Percentiles rank a stretch among this genome's conserved stretches.
These are phyloP conservation scores for Caenorhabditis wallacei DNA, from an alignment of 2,888 invertebrate genomes.

Conservation along the genomic window DNA sequence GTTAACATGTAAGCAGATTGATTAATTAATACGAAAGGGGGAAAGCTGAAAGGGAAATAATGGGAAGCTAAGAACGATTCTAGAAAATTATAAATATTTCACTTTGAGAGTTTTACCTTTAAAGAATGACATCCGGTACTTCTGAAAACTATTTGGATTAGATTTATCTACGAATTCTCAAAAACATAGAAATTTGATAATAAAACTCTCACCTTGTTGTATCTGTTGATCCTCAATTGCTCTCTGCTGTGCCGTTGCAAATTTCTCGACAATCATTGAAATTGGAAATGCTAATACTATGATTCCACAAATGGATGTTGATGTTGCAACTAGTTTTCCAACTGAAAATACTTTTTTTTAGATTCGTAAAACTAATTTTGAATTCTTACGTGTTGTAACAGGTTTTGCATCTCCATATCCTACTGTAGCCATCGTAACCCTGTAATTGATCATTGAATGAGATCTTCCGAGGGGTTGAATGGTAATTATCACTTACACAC, in stretches of 20 bases:
- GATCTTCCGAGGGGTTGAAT: neutral
- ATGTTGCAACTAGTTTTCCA: constrained; percentile 82
- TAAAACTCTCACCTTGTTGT: constrained; percentile 73
- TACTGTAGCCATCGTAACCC: constrained; percentile 79
- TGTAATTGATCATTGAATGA: constrained; percentile 46
- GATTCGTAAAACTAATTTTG: neutral
- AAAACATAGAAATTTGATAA: too few relatives aligned
- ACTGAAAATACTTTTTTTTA: constrained; percentile 64
- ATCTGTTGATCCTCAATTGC: constrained; percentile 79
- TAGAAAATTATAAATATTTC: neutral
- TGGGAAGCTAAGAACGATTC: constrained; percentile 27
- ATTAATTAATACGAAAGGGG: neutral
- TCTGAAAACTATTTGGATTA: constrained; percentile 19
- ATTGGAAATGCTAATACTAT: constrained; percentile 83
- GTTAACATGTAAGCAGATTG: constrained; percentile 11
- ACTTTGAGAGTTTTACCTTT: constrained; percentile 12
- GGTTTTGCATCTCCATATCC: constrained; percentile 82
- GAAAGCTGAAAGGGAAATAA: neutral
- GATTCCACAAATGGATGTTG: constrained; percentile 81
- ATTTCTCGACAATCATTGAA: constrained; percentile 83
- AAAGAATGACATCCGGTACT: constrained; percentile 2
- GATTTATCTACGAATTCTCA: too few relatives aligned
- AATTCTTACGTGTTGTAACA: constrained; percentile 75
- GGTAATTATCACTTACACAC: constrained; percentile 77
- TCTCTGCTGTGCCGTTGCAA: constrained; percentile 81